phyloP scores from a whole-genome alignment of 2,113 vertebrate species.

The Ardeotis arabs region DNA sequence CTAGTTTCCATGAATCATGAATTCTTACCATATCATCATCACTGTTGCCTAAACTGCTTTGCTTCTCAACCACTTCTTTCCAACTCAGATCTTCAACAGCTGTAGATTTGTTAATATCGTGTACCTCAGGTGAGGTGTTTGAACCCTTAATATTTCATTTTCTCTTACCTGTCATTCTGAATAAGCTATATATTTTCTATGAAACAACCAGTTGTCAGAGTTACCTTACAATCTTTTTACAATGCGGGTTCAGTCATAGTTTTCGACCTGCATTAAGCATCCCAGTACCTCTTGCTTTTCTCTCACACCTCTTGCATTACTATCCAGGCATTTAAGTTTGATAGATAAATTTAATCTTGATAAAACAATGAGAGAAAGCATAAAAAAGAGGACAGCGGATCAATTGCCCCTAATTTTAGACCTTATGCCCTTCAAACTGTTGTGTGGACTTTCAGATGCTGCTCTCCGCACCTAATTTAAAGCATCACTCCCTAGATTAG shows the following conservation, averaged over 20 bases:
- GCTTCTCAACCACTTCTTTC: background rate
- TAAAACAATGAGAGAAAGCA: background rate
- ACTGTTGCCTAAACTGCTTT: background rate
- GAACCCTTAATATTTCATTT: background rate
- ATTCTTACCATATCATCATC: background rate
- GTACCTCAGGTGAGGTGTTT: background rate
- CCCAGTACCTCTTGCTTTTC: background rate
- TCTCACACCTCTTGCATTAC: background rate
- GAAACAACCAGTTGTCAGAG: background rate
- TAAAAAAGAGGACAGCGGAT: background rate
- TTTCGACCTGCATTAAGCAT: background rate
- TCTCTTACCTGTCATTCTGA: background rate
- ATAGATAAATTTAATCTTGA: background rate
- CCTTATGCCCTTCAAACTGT: background rate
- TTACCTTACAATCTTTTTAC: background rate
- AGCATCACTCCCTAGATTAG: background rate
- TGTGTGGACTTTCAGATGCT: background rate
- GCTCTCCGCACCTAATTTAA: background rate
- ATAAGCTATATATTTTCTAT: background rate
- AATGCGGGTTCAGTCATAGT: background rate
- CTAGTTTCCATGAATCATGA: fast-evolving
- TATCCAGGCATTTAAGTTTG: background rate
- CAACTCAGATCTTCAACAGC: background rate
- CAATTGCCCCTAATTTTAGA: background rate
- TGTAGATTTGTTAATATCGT: background rate